Evolutionary conservation across 2,113 vertebrate species (phyloP).

Genomic region (Myodes glareolus): DNA sequence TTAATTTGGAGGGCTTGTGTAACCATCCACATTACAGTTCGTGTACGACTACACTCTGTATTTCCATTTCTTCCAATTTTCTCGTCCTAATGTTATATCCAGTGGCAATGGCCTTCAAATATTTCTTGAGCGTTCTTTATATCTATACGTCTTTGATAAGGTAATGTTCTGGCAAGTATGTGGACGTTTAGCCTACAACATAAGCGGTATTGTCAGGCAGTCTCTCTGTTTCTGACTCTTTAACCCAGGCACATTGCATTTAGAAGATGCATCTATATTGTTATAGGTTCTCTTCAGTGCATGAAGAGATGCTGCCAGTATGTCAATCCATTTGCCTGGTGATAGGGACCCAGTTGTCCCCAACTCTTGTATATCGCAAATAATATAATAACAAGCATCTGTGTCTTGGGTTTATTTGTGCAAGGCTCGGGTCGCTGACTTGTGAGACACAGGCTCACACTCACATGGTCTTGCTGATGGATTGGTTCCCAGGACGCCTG

Average conservation of each 20-base stretch:
- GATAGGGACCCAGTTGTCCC: background rate
- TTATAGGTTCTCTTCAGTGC: background rate
- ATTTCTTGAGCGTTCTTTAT: background rate
- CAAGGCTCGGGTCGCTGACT: background rate
- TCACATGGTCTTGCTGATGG: background rate
- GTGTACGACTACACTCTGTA: background rate
- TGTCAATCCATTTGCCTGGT: background rate
- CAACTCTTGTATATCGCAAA: background rate
- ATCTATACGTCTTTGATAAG: background rate
- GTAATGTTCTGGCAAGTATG: background rate
- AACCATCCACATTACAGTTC: rapidly evolving
- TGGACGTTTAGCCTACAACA: background rate
- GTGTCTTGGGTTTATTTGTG: background rate
- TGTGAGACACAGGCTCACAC: background rate
- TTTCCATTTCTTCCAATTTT: background rate
- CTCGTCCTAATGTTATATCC: background rate
- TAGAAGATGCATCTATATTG: background rate
- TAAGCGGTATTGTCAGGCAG: background rate
- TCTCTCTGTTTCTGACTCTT: background rate
- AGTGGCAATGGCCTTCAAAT: background rate
- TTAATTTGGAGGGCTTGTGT: background rate
- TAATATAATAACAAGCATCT: background rate
- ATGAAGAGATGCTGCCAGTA: rapidly evolving
- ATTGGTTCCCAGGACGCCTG: background rate
- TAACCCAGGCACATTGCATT: background rate